phyloP scores from a whole-genome alignment of 2,888 invertebrate genomes.

The Helicoverpa assulta region DNA sequence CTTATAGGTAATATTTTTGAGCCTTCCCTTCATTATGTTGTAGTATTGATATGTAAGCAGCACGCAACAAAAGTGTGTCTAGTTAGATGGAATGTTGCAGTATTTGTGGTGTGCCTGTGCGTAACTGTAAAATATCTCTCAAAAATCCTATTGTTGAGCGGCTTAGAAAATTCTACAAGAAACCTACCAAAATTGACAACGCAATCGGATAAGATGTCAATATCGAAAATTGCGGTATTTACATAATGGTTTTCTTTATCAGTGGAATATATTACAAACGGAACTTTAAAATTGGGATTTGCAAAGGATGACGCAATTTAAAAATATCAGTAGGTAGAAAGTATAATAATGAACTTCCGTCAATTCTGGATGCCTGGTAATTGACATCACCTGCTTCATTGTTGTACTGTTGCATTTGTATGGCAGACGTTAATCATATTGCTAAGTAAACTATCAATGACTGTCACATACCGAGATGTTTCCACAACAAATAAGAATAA shows the following conservation, averaged over 20 bases:
- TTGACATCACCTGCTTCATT: conserved; percentile 4
- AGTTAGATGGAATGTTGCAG: neutral
- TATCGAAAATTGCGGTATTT: conserved; percentile 32
- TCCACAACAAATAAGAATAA: neutral
- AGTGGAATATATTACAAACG: conserved; percentile 1
- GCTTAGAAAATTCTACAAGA: conserved; percentile 4
- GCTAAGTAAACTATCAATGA: conserved; percentile 9
- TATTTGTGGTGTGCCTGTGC: neutral
- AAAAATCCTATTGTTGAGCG: neutral
- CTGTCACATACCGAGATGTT: conserved; percentile 7
- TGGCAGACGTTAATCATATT: neutral
- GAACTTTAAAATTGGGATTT: conserved; percentile 6
- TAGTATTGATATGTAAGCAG: neutral
- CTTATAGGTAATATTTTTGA: neutral
- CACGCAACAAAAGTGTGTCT: neutral
- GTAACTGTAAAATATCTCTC: neutral
- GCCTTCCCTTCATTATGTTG: too few species aligned
- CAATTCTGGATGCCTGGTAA: conserved; percentile 10
- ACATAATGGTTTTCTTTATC: conserved; percentile 14
- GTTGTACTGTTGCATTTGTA: conserved; percentile 4
- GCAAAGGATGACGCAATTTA: neutral
- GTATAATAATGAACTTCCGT: neutral
- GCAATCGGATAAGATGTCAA: conserved; percentile 20
- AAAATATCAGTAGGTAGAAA: conserved; percentile 5
- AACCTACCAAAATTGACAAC: conserved; percentile 1